Base-by-base conservation (phyloP, 2,888 invertebrate species). In the Opisthograptis luteolata region DNA sequence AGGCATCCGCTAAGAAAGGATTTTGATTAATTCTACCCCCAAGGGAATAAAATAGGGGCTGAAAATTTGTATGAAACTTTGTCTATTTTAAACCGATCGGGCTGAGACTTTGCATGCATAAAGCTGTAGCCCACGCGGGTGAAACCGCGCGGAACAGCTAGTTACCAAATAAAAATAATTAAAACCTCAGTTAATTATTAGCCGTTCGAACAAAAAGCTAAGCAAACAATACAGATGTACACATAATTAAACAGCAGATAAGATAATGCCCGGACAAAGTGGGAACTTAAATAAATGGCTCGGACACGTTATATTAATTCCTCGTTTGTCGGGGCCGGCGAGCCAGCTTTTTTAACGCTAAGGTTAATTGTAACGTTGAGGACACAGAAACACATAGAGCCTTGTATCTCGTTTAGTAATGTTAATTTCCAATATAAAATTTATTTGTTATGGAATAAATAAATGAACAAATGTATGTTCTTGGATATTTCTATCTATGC, bases 301-400 rank as follows among this genome's bases (percentile, higher is more conserved):
- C 62, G 67, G 79, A 75, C 75, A 76, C 75, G 67, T n/a, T 69
- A 78, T 84, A 85, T 87, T 86, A 87, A 86, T 84, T 81, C 78
- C 84, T 85, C 84, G 83, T 85, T 86, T 83, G 81, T 84, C 75
- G 67, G 76, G 65, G 63, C 66, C 25, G 25, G 70, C 71, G 73
- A 66, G 68, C 77, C 71, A 66, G 79, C 81, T 84, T 83, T 82
- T 81, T 76, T 70, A 70, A 76, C 64, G 64, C 74, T 72, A 73
- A 77, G 76, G 79, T 83, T 84, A 85, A 85, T 81, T 84, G 83
- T 84, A 78, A 76, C 68, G 66, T 67, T 71, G 68, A 55, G 73
- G 60, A 79, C 78, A 79, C 61, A 36, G 64, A 64, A 71, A 66
- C 58, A 17, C 20, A 45, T 71, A 55, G 73, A 83, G 70, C 55